A percentile compares a stretch with the other conserved stretches of the same genome.
phyloP scores from a whole-genome alignment of 2,888 invertebrate species.

The Arrhopalites spinosus region DNA sequence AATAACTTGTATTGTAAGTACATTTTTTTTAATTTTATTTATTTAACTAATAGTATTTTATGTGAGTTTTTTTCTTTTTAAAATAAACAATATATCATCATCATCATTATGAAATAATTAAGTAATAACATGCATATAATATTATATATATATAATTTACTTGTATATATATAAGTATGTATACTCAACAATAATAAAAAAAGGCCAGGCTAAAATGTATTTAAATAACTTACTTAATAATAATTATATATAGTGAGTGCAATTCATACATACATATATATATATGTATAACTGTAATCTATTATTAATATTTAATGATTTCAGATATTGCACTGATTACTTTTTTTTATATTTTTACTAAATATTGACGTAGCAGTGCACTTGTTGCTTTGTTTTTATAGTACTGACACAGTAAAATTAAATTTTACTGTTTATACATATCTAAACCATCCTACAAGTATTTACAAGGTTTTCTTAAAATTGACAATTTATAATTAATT shows the following conservation, averaged over 20 bases:
- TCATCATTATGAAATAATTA: neutral
- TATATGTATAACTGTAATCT: neutral
- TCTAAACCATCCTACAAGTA: too few relatives aligned
- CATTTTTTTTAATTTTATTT: too few relatives aligned
- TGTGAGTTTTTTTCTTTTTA: too few relatives aligned
- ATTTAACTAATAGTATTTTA: too few relatives aligned
- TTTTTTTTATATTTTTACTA: neutral
- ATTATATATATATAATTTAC: neutral
- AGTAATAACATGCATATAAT: conserved; percentile 4
- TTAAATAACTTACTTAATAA: neutral
- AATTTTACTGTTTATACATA: too few relatives aligned
- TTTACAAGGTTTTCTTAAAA: neutral
- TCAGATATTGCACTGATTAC: conserved; percentile 15
- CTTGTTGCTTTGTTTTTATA: neutral
- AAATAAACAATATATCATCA: too few relatives aligned
- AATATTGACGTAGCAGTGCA: conserved; percentile 14
- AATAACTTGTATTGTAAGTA: too few relatives aligned
- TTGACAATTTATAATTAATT: neutral
- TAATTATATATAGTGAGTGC: neutral
- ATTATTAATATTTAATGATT: conserved; percentile 2
- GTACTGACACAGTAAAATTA: neutral
- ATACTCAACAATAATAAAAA: conserved; percentile 5
- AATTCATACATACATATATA: neutral
- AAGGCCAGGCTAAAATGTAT: neutral
- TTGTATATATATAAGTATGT: neutral